Conservation (phyloP, 1,140 invertebrate genomes). For the Phocides pigmalion region DNA sequence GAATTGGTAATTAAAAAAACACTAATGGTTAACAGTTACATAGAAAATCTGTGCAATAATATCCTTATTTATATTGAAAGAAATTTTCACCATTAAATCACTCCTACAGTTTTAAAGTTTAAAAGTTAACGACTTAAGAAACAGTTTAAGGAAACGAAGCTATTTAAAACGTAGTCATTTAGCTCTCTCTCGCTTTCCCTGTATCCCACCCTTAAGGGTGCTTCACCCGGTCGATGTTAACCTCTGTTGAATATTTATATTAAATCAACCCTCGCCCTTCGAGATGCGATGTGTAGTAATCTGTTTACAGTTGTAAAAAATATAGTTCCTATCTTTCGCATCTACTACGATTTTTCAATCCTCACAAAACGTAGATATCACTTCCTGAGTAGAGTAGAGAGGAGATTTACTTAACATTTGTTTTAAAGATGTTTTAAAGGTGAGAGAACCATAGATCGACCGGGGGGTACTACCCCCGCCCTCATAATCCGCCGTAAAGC, state of each 20-base stretch:
- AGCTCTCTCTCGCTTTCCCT: not conserved
- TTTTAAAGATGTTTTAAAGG: too few species aligned
- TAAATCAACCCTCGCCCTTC: constrained; percentile 43
- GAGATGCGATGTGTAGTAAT: constrained; percentile 52
- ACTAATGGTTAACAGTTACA: too few species aligned
- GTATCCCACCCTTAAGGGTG: constrained; percentile 39
- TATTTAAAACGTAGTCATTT: not conserved
- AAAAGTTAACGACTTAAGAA: not conserved
- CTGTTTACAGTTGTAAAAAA: constrained; percentile 50
- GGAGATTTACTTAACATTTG: not conserved
- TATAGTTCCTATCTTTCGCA: constrained; percentile 30
- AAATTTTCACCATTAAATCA: too few species aligned
- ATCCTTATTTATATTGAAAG: too few species aligned
- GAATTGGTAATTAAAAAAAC: too few species aligned
- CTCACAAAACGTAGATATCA: constrained; percentile 11
- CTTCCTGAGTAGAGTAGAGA: constrained; percentile 1
- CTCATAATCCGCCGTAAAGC: too few species aligned
- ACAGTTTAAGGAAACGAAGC: not conserved
- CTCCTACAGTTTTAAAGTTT: not conserved
- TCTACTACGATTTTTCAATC: constrained; percentile 22
- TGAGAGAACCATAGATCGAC: too few species aligned
- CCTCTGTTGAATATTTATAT: constrained; percentile 69
- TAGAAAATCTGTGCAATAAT: too few species aligned
- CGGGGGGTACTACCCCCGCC: too few species aligned
- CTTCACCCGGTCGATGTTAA: constrained; percentile 54